Evolutionary conservation across 37 sponge, comb jelly and placozoan genomes (phyloP).

Genomic region (Bolinopsis microptera): DNA sequence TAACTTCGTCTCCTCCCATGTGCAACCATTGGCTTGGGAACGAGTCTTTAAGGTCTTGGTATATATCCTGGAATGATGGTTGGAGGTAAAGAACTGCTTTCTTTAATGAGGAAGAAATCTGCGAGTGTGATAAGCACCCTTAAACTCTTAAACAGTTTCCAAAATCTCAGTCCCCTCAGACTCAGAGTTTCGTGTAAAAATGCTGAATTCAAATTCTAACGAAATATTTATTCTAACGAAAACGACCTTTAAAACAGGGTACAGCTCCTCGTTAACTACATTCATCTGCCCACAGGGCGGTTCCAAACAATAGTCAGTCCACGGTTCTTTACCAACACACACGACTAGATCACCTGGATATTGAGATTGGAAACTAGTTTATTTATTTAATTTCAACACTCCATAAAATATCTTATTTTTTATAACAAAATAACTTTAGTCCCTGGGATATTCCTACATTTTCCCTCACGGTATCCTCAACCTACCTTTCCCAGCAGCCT

Average conservation of each 20-base stretch:
- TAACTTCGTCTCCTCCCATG: conserved; percentile 21
- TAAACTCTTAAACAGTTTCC: too few species aligned
- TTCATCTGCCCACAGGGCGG: conserved; percentile 11
- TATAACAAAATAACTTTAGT: too few species aligned
- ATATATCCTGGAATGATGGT: neutral
- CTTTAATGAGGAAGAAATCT: too few species aligned
- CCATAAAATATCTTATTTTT: too few species aligned
- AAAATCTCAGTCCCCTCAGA: too few species aligned
- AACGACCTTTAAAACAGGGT: neutral
- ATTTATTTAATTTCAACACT: too few species aligned
- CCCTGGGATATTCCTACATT: neutral
- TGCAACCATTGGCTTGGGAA: neutral
- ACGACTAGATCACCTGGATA: neutral
- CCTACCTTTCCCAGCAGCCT: neutral
- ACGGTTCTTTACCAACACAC: neutral
- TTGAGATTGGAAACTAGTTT: too few species aligned
- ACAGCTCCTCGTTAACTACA: neutral
- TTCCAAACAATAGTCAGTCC: neutral
- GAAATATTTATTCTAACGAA: too few species aligned
- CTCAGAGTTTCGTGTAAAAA: too few species aligned
- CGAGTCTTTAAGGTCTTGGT: neutral
- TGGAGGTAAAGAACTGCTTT: too few species aligned
- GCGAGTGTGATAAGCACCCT: too few species aligned
- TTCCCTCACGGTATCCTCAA: neutral
- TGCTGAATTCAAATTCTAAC: too few species aligned